Conservation (phyloP, 2,888 invertebrate genomes). For the Palloptera scutellata region DNA sequence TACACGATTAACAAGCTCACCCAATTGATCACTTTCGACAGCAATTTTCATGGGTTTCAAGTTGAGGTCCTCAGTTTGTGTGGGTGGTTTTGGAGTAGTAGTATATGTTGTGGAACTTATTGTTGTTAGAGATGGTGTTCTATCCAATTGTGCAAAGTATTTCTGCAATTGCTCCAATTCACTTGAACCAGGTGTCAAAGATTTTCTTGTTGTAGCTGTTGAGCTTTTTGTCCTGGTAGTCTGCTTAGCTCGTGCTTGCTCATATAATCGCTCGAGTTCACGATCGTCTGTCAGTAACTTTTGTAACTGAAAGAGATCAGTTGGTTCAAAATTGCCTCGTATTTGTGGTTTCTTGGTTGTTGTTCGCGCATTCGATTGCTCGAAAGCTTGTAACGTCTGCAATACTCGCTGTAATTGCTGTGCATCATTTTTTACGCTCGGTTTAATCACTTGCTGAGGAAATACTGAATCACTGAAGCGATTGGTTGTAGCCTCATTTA, state of each 20-base stretch:
- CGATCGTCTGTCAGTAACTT: conserved; percentile 65
- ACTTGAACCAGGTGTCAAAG: conserved; percentile 56
- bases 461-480: conserved; percentile 42
- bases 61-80: conserved; percentile 34
- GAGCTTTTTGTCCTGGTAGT: conserved; percentile 47
- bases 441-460: conserved; percentile 3
- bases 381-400: conserved; percentile 50
- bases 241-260: conserved; percentile 52
- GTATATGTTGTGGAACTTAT: conserved; percentile 25
- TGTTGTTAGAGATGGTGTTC: conserved; percentile 37
- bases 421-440: conserved; percentile 37
- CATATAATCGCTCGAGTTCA: conserved; percentile 56
- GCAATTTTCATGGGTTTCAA: conserved; percentile 39
- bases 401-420: conserved; percentile 50
- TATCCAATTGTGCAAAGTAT: conserved; percentile 64
- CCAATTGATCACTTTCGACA: conserved; percentile 65
- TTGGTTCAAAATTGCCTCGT: conserved; percentile 29
- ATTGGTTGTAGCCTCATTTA: conserved; percentile 42
- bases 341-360: conserved; percentile 12
- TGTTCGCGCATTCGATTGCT: conserved; percentile 43
- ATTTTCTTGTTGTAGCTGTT: conserved; percentile 56
- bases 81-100: conserved; percentile 23
- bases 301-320: conserved; percentile 66
- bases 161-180: conserved; percentile 42
- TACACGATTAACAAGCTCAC: conserved; percentile 65